Conservation (phyloP, 35 echinoderm and acorn worm species). For the Ophioderma brevispina region DNA sequence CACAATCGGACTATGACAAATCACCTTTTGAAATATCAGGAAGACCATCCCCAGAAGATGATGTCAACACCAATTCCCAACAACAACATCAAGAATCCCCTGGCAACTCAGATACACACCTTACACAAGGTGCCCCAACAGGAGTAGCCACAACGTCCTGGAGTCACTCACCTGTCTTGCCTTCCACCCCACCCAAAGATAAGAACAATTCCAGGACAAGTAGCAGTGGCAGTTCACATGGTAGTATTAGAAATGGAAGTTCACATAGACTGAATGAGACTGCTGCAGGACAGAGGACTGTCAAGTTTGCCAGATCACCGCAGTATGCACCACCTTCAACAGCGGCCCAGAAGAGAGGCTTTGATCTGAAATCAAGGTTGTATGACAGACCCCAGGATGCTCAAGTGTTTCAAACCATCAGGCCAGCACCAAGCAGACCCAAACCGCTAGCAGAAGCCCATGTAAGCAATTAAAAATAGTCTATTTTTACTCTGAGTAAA, state of each 20-base stretch:
- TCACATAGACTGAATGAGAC: neutral
- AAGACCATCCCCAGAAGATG: neutral
- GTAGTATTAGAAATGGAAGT: neutral
- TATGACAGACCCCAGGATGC: constrained; percentile 94
- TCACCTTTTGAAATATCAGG: constrained; percentile 13
- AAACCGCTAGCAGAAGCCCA: neutral
- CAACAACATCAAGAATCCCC: neutral
- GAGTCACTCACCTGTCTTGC: constrained; percentile 17
- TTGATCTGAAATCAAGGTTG: constrained; percentile 85
- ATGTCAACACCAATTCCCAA: neutral
- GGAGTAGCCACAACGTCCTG: constrained; percentile 24
- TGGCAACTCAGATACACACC: constrained; percentile 17
- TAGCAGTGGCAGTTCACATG: neutral
- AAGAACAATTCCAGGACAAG: neutral
- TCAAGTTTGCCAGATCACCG: constrained; percentile 58
- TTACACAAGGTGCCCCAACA: constrained; percentile 74
- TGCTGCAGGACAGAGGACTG: constrained; percentile 29
- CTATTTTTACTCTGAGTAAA: no score
- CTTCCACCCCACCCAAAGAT: constrained; percentile 22
- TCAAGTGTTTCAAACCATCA: constrained; percentile 71
- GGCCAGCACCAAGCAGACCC: constrained; percentile 5
- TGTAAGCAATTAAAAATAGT: neutral
- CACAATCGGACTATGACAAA: constrained; percentile 8
- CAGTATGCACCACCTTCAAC: constrained; percentile 73
- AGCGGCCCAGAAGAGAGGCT: constrained; percentile 55